Conservation (phyloP, 2,113 vertebrate species). For the Rhinopomastus cyanomelas region DNA sequence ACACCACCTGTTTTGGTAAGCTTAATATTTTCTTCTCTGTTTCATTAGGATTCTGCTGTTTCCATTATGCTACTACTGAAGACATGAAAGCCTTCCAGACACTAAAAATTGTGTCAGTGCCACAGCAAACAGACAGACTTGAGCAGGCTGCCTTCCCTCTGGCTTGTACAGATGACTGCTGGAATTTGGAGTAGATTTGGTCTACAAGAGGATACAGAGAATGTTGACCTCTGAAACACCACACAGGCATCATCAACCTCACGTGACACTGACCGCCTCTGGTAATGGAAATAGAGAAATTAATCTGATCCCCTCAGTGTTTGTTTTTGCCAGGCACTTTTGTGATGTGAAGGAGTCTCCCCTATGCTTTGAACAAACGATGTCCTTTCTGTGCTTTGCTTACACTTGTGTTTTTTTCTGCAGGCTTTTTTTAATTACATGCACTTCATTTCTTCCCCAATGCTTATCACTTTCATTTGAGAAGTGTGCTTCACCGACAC, state of each 20-base stretch:
- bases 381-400: background rate
- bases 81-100: background rate
- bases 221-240: background rate
- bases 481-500: background rate
- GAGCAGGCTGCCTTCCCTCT: background rate
- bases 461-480: background rate
- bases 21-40: background rate
- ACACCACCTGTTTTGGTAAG: background rate
- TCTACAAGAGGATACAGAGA: background rate
- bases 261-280: background rate
- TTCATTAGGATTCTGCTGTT: background rate
- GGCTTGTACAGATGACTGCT: background rate
- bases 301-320: background rate
- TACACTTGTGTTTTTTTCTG: background rate
- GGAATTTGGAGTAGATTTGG: background rate
- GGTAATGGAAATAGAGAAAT: background rate
- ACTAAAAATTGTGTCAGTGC: background rate
- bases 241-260: accelerated
- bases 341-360: background rate
- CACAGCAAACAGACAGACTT: background rate
- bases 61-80: background rate
- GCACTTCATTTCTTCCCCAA: background rate
- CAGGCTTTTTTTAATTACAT: background rate
- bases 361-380: background rate
- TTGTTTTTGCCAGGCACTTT: background rate